phyloP scores from a whole-genome alignment of 2,888 invertebrate genomes.

The Drosophila siamana region DNA sequence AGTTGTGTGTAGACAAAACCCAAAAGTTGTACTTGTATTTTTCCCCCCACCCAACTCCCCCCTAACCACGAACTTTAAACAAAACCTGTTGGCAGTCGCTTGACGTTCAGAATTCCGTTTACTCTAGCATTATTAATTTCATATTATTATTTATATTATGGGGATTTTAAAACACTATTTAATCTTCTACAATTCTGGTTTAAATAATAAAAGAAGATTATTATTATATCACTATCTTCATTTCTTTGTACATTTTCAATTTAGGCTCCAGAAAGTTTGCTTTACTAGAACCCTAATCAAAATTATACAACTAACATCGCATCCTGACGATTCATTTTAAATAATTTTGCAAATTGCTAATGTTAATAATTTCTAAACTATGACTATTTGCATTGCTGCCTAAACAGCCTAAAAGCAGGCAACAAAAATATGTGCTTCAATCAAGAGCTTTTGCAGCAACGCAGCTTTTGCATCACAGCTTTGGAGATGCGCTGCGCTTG shows the following conservation, averaged over 20 bases:
- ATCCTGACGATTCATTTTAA: too few species aligned
- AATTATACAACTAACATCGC: too few species aligned
- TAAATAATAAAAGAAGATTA: too few species aligned
- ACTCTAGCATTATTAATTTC: background rate
- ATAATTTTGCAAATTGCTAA: too few species aligned
- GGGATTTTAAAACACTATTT: too few species aligned
- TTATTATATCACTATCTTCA: too few species aligned
- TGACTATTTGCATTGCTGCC: background rate
- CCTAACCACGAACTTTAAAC: background rate
- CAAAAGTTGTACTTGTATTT: slow-evolving; percentile 1
- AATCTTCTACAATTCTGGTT: too few species aligned
- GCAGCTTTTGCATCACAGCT: background rate
- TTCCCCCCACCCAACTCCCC: background rate
- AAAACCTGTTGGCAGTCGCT: background rate
- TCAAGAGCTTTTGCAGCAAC: background rate
- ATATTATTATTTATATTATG: too few species aligned
- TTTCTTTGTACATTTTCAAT: too few species aligned
- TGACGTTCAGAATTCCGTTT: background rate
- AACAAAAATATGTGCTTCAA: background rate
- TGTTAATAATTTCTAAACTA: too few species aligned
- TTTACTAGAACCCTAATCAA: too few species aligned
- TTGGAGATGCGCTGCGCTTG: background rate
- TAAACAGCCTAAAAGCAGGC: slow-evolving; percentile 34
- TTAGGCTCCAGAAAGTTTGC: too few species aligned
- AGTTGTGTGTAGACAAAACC: slow-evolving; percentile 4